These are phyloP conservation scores for Drosophila kikkawai DNA, from an alignment of 1,140 invertebrate genomes.

Conservation along the genomic window DNA sequence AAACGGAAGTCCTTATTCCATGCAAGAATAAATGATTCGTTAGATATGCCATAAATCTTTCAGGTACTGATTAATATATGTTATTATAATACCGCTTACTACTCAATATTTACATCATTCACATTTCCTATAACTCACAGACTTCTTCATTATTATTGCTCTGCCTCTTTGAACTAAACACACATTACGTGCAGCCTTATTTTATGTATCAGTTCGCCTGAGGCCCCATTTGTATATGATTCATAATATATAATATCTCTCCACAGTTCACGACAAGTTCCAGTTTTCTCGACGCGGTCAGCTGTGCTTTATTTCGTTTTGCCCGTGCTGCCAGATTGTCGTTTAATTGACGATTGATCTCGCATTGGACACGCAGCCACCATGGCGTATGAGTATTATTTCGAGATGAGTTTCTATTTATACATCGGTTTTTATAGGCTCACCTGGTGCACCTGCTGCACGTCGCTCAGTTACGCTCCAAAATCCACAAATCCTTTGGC, in stretches of 20 bases:
- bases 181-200: slow-evolving; percentile 12
- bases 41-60: not conserved
- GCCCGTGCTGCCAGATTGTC: slow-evolving; percentile 11
- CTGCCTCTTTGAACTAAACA: not conserved
- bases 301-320: slow-evolving; percentile 25
- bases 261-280: slow-evolving; percentile 20
- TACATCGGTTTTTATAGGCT: slow-evolving; percentile 14
- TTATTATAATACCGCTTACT: not conserved
- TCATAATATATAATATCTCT: slow-evolving; percentile 16
- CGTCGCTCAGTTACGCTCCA: slow-evolving; percentile 59
- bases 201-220: slow-evolving; percentile 12
- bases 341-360: slow-evolving; percentile 46
- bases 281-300: slow-evolving; percentile 33
- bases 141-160: not conserved
- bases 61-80: not conserved
- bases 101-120: not conserved
- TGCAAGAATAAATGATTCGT: too few species aligned
- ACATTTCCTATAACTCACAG: not conserved
- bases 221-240: slow-evolving; percentile 3
- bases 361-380: slow-evolving; percentile 63
- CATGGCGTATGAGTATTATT: slow-evolving; percentile 70
- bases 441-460: slow-evolving; percentile 74
- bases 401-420: not conserved
- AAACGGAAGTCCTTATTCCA: not conserved
- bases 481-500: slow-evolving; percentile 84